phyloP scores from a whole-genome alignment of 2,888 invertebrate species.

The Amphipoea lucens region DNA sequence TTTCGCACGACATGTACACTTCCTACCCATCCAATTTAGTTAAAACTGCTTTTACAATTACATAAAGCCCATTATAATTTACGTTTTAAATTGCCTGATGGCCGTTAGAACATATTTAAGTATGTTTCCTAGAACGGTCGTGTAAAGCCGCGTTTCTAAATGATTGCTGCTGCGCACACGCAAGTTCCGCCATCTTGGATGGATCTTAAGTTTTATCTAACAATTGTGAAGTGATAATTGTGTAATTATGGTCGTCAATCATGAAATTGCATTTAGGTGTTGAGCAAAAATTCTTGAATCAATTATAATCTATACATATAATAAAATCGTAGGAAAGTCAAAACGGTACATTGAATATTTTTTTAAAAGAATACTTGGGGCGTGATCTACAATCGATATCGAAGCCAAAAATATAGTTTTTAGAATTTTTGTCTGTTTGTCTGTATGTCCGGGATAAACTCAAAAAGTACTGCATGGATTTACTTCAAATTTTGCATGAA shows the following conservation, averaged over 20 bases:
- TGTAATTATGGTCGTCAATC: slow-evolving; percentile 29
- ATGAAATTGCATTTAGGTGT: slow-evolving; percentile 17
- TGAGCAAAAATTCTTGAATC: slow-evolving; percentile 10
- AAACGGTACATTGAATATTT: no score
- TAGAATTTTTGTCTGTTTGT: no score
- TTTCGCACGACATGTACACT: slow-evolving; percentile 25
- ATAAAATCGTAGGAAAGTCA: no score
- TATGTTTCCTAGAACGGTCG: slow-evolving; percentile 55
- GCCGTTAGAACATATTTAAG: slow-evolving; percentile 53
- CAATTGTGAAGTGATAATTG: slow-evolving; percentile 39
- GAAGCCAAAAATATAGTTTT: no score
- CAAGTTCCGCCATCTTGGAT: slow-evolving; percentile 42
- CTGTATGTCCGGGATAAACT: no score
- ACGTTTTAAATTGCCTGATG: slow-evolving; percentile 58
- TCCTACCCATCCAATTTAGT: slow-evolving; percentile 28
- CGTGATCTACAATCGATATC: no score
- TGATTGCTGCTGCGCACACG: slow-evolving; percentile 45
- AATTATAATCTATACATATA: slow-evolving; percentile 21
- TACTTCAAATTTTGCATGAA: no score
- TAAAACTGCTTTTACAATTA: slow-evolving; percentile 46
- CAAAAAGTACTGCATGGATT: no score
- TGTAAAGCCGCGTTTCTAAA: slow-evolving; percentile 59
- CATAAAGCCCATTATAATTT: slow-evolving; percentile 56
- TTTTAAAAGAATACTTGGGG: no score
- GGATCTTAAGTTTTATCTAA: slow-evolving; percentile 30